A percentile compares a stretch with the other conserved stretches of the same genome.
These are phyloP conservation scores for Berghia stephanieae DNA, from an alignment of 1,140 invertebrate species.

Conservation along the genomic window DNA sequence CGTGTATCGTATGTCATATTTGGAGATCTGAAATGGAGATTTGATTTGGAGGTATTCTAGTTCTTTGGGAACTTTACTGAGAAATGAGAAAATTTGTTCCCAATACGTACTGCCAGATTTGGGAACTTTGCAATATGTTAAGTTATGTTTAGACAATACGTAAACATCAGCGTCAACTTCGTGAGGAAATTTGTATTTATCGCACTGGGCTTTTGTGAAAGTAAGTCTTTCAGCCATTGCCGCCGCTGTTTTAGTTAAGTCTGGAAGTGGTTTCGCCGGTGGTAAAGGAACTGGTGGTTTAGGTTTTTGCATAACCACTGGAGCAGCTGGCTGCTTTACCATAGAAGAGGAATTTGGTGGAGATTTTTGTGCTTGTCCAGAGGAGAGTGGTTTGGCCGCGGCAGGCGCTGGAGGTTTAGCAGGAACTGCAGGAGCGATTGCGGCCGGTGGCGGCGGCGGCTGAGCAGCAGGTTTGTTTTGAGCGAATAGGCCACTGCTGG, in stretches of 20 bases:
- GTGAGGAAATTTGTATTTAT: constrained; percentile 24
- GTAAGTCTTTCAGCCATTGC: not conserved
- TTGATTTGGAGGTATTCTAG: constrained; percentile 8
- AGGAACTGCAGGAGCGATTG: not conserved
- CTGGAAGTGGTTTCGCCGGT: constrained; percentile 1
- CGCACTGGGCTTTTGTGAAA: constrained; percentile 11
- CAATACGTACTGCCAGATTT: constrained; percentile 25
- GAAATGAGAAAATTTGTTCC: constrained; percentile 24
- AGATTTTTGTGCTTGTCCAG: not conserved
- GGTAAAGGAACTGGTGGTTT: not conserved
- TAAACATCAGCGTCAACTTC: constrained; percentile 16
- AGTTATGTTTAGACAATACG: constrained; percentile 8
- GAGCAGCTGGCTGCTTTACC: too few species aligned
- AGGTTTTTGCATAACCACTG: not conserved
- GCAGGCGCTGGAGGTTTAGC: not conserved
- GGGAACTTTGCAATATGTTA: constrained; percentile 25
- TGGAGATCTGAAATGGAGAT: constrained; percentile 28
- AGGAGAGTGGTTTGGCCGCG: not conserved
- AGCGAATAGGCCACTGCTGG: too few species aligned
- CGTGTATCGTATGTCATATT: constrained; percentile 28
- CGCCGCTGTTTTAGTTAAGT: not conserved
- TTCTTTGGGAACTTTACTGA: not conserved
- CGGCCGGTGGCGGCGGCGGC: not conserved
- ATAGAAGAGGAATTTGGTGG: not conserved
- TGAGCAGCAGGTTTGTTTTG: not conserved